Evolutionary conservation across 1,140 invertebrate genomes (phyloP).

Genomic region (Homalodisca vitripennis): DNA sequence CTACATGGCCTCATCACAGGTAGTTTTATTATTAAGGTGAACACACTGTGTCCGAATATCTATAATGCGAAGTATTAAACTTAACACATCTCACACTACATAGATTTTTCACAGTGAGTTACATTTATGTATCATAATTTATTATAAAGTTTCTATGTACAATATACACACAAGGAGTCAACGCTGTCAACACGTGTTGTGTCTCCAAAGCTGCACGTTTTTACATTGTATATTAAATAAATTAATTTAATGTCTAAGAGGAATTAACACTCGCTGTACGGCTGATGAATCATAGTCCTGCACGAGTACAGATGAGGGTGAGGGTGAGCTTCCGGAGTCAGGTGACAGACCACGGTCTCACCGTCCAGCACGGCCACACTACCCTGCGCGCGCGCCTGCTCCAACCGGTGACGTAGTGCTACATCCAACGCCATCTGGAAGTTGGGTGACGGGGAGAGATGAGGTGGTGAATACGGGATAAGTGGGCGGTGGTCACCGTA

Average conservation of each 20-base stretch:
- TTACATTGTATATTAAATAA: slow-evolving; percentile 22
- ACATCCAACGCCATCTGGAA: slow-evolving; percentile 41
- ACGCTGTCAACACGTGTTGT: slow-evolving; percentile 27
- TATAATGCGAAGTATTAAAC: slow-evolving; percentile 26
- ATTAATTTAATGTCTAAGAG: slow-evolving; percentile 24
- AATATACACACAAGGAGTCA: slow-evolving; percentile 34
- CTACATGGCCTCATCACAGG: slow-evolving; percentile 43
- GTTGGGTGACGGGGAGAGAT: slow-evolving; percentile 50
- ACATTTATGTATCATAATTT: slow-evolving; percentile 34
- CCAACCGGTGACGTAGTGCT: slow-evolving; percentile 53
- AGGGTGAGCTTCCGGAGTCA: slow-evolving; percentile 65
- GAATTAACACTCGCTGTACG: slow-evolving; percentile 58
- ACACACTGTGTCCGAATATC: slow-evolving; percentile 26
- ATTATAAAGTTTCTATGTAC: slow-evolving; percentile 35
- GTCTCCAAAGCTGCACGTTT: slow-evolving; percentile 30
- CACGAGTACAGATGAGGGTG: slow-evolving; percentile 51
- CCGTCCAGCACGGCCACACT: slow-evolving; percentile 77
- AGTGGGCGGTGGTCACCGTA: slow-evolving; percentile 78
- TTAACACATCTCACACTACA: slow-evolving; percentile 24
- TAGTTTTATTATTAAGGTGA: slow-evolving; percentile 31
- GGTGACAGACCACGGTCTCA: slow-evolving; percentile 77
- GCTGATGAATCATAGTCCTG: slow-evolving; percentile 48
- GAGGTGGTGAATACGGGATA: slow-evolving; percentile 65
- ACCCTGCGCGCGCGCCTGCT: slow-evolving; percentile 54
- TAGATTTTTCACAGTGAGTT: not conserved